These are phyloP conservation scores for Pseudopodoces humilis DNA, from an alignment of 2,113 vertebrate species.

Conservation along the genomic window DNA sequence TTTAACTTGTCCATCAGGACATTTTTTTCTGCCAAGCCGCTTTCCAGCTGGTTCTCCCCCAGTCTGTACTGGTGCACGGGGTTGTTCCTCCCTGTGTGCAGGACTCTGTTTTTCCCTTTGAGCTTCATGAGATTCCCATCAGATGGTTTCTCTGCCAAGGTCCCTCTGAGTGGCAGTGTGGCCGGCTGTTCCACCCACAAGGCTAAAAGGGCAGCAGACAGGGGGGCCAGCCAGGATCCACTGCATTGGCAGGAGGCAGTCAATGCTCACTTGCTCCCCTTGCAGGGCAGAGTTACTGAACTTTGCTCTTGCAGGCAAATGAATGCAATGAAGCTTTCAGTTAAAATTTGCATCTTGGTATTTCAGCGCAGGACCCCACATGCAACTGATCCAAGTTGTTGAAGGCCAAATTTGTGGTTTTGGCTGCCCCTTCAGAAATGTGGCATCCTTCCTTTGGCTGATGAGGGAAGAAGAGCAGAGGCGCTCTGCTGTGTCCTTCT, in stretches of 20 bases:
- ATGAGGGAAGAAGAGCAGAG: neutral
- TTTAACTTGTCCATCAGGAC: neutral
- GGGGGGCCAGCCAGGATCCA: neutral
- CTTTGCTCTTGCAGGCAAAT: neutral
- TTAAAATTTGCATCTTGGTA: neutral
- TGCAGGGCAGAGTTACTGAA: conserved; percentile 39
- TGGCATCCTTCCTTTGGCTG: neutral
- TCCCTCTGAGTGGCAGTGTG: neutral
- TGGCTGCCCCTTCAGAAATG: neutral
- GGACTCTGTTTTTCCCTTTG: neutral
- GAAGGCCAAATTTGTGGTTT: neutral
- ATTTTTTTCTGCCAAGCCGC: neutral
- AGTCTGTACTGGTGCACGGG: neutral
- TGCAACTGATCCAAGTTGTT: neutral
- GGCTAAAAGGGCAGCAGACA: neutral
- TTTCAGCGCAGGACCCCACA: neutral
- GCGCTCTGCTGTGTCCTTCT: neutral
- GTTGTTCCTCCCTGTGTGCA: neutral
- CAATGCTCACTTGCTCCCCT: conserved; percentile 30
- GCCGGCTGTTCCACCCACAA: neutral
- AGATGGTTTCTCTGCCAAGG: neutral
- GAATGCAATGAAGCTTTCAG: neutral
- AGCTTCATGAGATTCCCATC: neutral
- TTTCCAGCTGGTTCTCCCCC: neutral
- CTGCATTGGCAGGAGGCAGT: neutral